Percentiles rank a stretch among this genome's conserved stretches.
These are phyloP conservation scores for Morpho helenor DNA, from an alignment of 2,888 invertebrate genomes.

Conservation along the genomic window DNA sequence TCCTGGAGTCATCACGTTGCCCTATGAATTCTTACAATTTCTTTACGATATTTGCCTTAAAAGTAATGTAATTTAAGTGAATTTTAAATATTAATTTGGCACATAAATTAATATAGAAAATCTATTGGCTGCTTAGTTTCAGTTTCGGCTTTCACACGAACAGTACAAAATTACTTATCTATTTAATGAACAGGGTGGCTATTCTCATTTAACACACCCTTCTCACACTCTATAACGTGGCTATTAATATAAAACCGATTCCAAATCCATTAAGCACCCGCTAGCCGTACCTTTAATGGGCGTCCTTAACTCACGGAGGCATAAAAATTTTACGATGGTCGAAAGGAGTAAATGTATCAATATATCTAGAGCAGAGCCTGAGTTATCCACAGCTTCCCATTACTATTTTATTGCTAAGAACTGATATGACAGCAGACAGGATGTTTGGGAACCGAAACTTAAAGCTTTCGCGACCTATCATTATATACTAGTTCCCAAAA, in stretches of 20 bases:
- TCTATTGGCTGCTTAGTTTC: too few relatives aligned
- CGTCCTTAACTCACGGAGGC: constrained; percentile 38
- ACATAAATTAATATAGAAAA: too few relatives aligned
- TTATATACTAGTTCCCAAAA: too few relatives aligned
- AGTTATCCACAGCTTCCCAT: constrained; percentile 52
- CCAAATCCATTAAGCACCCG: constrained; percentile 1
- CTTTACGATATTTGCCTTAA: too few relatives aligned
- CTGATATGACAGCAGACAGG: constrained; percentile 11
- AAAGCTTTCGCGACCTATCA: too few relatives aligned
- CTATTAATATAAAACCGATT: constrained; percentile 8
- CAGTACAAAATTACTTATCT: neutral
- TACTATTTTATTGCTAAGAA: constrained; percentile 46
- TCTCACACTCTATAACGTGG: neutral
- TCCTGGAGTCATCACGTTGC: neutral
- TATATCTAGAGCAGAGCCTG: constrained; percentile 43
- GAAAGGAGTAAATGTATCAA: constrained; percentile 52
- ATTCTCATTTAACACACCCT: constrained; percentile 1
- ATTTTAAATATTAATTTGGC: too few relatives aligned
- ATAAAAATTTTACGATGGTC: constrained; percentile 60
- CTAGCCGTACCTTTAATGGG: constrained; percentile 34
- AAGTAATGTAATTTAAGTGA: too few relatives aligned
- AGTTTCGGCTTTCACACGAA: neutral
- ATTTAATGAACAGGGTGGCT: too few relatives aligned
- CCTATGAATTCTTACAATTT: neutral
- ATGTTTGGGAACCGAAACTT: neutral